Evolutionary conservation across 1,140 invertebrate species (phyloP), one percentile per base, ranked within the genome.

Genomic region (fruit fly (Drosophila melanogaster)): DNA sequence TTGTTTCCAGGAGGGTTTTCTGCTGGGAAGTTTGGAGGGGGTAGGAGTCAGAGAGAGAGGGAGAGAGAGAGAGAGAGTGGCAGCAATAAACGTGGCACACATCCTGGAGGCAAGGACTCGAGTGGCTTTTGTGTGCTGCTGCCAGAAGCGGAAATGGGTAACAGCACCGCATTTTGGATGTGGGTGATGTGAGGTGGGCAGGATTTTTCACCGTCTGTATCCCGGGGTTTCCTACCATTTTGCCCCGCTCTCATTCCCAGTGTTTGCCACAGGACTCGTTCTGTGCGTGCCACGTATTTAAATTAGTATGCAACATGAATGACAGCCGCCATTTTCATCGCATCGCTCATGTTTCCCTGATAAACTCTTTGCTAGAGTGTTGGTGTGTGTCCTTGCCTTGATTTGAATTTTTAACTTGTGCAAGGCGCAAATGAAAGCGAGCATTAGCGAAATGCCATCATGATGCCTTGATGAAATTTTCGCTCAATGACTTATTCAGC

Each of bases 261-360:
- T 30, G 37, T 35, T 75, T 54, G 41, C 41, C 10, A 38, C 49
- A 30, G 30, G 30, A 30, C 2, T 30, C 30, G 30, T 61, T 33
- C 43, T 57, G 72, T 80, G 81, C 67, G 78, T 79, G 71, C 72
- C 71, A 79, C 71, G 79, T 89, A 89, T 87, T 87, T 89, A 87
- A 87, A 87, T 87, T 89, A 87, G 84, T 89, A 89, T 89, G 84
- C 84, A 87, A 80, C 84, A 89, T 87, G 84, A 87, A 87, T 89
- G 84, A 89, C 84, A 87, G 79, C 72, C 67, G 79, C 65, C 79
- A 75, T 79, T 70, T 75, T 58, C 79, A 75, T 79, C 57, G 64
- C 72, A 30, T 38, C 37, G 37, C 37, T 80, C 85, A 89, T 74
- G 79, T 59, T 67, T 74, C 57, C 66, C 61, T 76, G 84, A 79